Evolutionary conservation across 2,888 invertebrate species (phyloP).

Genomic region (Agriopis marginaria): DNA sequence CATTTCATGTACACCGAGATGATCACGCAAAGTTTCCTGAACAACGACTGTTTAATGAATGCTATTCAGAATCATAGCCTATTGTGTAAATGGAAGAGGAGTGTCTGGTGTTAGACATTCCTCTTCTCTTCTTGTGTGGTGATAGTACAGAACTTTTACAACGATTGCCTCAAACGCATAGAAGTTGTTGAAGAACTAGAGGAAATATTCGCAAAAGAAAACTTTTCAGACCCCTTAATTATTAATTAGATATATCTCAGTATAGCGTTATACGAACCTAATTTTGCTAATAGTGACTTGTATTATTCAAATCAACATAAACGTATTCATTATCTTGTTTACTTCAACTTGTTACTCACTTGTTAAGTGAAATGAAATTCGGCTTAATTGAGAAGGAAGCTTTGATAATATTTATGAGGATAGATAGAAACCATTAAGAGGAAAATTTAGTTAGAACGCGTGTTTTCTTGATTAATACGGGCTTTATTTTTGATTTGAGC

Average conservation of each 20-base stretch:
- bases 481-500: too few relatives aligned
- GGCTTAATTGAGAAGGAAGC: not conserved
- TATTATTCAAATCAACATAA: not conserved
- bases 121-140: too few relatives aligned
- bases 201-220: slow-evolving; percentile 4
- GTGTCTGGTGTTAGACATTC: not conserved
- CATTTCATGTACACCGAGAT: not conserved
- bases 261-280: not conserved
- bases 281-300: not conserved
- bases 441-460: not conserved
- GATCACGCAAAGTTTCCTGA: slow-evolving; percentile 6
- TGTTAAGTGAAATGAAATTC: not conserved
- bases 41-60: slow-evolving; percentile 13
- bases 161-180: not conserved
- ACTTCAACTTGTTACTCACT: too few relatives aligned
- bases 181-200: not conserved
- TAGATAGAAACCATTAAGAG: not conserved
- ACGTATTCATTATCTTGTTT: not conserved
- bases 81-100: slow-evolving; percentile 7
- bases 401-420: not conserved
- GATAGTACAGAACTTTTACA: slow-evolving; percentile 5
- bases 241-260: not conserved
- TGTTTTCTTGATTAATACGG: not conserved
- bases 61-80: slow-evolving; percentile 9
- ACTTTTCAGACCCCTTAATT: not conserved